Percentiles rank a stretch among this genome's conserved stretches.
Conservation (phyloP, 2,113 vertebrate species). For the Nematolebias whitei region DNA sequence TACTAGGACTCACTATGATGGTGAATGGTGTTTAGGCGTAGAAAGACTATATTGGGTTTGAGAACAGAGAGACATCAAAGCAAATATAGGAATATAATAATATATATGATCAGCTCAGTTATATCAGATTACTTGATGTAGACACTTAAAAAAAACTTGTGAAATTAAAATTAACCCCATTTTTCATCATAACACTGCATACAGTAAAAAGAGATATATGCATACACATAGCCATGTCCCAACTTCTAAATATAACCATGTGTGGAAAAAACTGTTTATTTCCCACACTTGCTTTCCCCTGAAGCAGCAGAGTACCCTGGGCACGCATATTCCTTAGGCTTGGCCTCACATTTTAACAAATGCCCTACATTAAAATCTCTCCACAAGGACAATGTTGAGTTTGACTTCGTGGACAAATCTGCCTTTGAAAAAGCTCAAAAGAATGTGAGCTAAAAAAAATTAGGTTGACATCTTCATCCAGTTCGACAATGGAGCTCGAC, state of each 20-base stretch:
- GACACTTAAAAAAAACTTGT: slow-evolving; percentile 9
- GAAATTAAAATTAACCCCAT: slow-evolving; percentile 22
- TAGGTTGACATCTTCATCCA: slow-evolving; percentile 22
- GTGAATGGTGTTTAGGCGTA: slow-evolving; percentile 38
- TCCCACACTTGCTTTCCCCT: slow-evolving; percentile 43
- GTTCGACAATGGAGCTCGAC: neutral
- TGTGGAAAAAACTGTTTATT: slow-evolving; percentile 72
- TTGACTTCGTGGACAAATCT: slow-evolving; percentile 40
- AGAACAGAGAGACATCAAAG: slow-evolving; percentile 24
- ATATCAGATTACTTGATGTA: neutral
- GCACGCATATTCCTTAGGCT: slow-evolving; percentile 40
- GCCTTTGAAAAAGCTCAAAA: too few relatives aligned
- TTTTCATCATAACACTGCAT: slow-evolving; percentile 43
- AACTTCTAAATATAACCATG: slow-evolving; percentile 72
- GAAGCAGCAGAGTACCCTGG: slow-evolving; percentile 55
- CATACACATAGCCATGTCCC: slow-evolving; percentile 33
- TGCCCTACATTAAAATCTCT: slow-evolving; percentile 76
- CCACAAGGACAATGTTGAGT: slow-evolving; percentile 45
- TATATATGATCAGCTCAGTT: neutral
- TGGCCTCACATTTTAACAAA: slow-evolving; percentile 58
- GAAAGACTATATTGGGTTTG: slow-evolving; percentile 18
- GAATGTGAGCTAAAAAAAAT: slow-evolving; percentile 21
- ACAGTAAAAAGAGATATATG: slow-evolving; percentile 28
- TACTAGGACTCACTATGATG: slow-evolving; percentile 42
- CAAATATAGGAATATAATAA: neutral